These are phyloP conservation scores for Vollenhovia emeryi DNA, from an alignment of 1,140 invertebrate species.

Conservation along the genomic window DNA sequence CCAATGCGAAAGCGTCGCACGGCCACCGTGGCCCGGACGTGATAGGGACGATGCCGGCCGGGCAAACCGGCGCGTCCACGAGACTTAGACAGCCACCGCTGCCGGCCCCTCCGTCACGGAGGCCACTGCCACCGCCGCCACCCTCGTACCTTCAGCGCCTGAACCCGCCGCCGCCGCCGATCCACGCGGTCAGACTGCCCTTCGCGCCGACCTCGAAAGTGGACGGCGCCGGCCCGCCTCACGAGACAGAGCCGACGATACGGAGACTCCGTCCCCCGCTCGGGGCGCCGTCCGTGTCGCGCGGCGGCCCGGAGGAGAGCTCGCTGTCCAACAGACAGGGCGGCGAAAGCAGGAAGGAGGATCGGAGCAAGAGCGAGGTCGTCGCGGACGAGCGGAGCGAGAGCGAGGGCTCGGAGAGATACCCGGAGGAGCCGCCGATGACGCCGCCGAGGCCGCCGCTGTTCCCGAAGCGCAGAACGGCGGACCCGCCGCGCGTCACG, in stretches of 20 bases:
- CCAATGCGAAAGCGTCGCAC: conserved; percentile 87
- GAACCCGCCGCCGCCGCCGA: conserved; percentile 85
- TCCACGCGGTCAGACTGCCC: conserved; percentile 62
- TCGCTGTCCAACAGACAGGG: conserved; percentile 5
- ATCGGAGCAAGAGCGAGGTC: not conserved
- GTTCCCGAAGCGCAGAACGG: conserved; percentile 79
- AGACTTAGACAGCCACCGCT: conserved; percentile 61
- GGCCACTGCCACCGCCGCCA: conserved; percentile 66
- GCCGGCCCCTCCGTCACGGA: conserved; percentile 62
- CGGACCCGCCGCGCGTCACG: conserved; percentile 76
- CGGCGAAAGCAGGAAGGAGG: conserved; percentile 18
- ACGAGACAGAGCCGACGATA: conserved; percentile 51
- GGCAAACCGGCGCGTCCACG: conserved; percentile 63
- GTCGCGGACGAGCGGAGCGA: not conserved
- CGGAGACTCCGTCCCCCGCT: conserved; percentile 60
- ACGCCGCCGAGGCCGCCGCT: conserved; percentile 82
- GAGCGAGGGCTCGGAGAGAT: conserved; percentile 74
- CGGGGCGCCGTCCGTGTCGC: conserved; percentile 3
- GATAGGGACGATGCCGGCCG: conserved; percentile 81
- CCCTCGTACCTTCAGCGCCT: conserved; percentile 81
- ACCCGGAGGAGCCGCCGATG: conserved; percentile 82
- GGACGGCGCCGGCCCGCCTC: conserved; percentile 29
- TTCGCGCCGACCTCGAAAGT: conserved; percentile 39
- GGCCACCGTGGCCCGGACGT: conserved; percentile 83
- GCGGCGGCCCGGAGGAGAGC: conserved; percentile 22